Conservation (phyloP, 1,140 invertebrate species). For the Frieseomelitta varia region DNA sequence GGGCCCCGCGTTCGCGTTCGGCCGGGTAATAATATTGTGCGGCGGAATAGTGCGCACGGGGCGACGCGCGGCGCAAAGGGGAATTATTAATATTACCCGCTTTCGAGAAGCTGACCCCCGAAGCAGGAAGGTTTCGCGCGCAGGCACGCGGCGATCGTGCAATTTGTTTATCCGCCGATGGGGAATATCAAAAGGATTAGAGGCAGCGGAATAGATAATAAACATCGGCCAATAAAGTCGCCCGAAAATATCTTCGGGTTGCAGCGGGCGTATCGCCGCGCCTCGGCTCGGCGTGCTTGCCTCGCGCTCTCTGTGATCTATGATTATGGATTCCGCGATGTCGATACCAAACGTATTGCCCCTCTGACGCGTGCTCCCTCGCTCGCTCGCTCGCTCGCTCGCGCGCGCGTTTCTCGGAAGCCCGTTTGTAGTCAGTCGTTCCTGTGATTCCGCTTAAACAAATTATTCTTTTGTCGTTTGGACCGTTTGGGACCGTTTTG, state of each 20-base stretch:
- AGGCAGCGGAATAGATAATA: conserved; percentile 74
- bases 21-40: conserved; percentile 59
- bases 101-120: conserved; percentile 65
- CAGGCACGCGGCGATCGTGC: conserved; percentile 57
- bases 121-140: conserved; percentile 10
- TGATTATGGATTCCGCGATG: conserved; percentile 73
- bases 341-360: conserved; percentile 56
- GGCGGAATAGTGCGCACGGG: conserved; percentile 45
- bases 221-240: conserved; percentile 76
- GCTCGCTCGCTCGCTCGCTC: too few species aligned
- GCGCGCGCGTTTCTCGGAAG: conserved; percentile 32
- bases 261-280: conserved; percentile 50
- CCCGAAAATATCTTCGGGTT: conserved; percentile 71
- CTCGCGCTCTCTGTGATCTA: conserved; percentile 64
- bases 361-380: conserved; percentile 50
- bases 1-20: conserved; percentile 1
- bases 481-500: not conserved
- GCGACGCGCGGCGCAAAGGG: conserved; percentile 53
- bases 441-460: conserved; percentile 2
- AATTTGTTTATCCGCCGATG: conserved; percentile 73
- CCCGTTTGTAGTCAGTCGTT: not conserved
- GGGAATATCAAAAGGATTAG: conserved; percentile 77
- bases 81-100: conserved; percentile 73
- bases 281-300: not conserved
- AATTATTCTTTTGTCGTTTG: conserved; percentile 17